These are phyloP conservation scores for Anastrepha ludens DNA, from an alignment of 1,140 invertebrate species.

Conservation along the genomic window DNA sequence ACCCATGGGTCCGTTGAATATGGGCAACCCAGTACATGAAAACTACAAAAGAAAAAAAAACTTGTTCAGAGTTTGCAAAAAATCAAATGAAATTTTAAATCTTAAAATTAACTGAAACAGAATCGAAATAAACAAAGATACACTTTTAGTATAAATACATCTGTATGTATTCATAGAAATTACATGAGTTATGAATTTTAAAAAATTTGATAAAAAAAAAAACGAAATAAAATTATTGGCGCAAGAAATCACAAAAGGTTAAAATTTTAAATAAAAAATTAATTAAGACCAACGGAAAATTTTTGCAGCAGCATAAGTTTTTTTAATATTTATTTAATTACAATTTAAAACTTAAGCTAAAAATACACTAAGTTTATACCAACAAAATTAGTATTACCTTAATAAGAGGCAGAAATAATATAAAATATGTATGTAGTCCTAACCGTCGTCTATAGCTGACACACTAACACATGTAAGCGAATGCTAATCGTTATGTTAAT, in stretches of 20 bases:
- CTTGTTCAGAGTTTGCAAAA: constrained; percentile 38
- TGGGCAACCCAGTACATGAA: too few species aligned
- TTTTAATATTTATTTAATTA: constrained; percentile 1
- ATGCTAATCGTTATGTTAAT: constrained; percentile 15
- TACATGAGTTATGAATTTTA: neutral
- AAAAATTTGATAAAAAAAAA: neutral
- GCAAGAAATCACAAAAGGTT: neutral
- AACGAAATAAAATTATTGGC: neutral
- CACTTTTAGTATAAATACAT: neutral
- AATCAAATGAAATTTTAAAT: constrained; percentile 15
- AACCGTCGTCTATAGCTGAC: constrained; percentile 41
- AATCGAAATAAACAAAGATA: constrained; percentile 36
- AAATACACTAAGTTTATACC: neutral
- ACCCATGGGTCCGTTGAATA: too few species aligned
- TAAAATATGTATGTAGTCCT: constrained; percentile 35
- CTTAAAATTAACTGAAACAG: constrained; percentile 48
- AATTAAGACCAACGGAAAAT: neutral
- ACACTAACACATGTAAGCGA: neutral
- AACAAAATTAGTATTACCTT: neutral
- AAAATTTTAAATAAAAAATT: neutral
- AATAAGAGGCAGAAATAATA: neutral
- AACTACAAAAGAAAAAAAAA: neutral
- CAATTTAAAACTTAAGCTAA: neutral
- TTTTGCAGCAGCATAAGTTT: constrained; percentile 20
- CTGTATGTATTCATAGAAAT: neutral